Evolutionary conservation across 2,113 vertebrate species (phyloP).

Genomic region (Varanus salvator): DNA sequence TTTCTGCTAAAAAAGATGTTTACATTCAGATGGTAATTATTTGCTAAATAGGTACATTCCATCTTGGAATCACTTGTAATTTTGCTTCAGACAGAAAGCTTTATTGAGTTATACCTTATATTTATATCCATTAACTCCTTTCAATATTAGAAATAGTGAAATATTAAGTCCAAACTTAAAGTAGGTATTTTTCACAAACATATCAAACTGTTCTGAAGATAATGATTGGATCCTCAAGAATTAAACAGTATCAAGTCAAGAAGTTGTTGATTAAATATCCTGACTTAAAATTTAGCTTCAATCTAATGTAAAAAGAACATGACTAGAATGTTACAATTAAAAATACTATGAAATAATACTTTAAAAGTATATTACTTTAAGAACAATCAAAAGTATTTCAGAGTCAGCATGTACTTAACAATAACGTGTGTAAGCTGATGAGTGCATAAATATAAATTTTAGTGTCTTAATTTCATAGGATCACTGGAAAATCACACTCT

Average conservation of each 20-base stretch:
- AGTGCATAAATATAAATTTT: neutral
- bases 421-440: neutral
- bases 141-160: neutral
- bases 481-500: neutral
- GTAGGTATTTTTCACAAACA: neutral
- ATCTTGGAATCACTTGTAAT: neutral
- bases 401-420: neutral
- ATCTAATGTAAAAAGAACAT: neutral
- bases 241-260: neutral
- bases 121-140: neutral
- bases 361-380: neutral
- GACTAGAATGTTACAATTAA: neutral
- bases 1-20: constrained; percentile 76
- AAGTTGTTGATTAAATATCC: neutral
- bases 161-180: neutral
- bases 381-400: neutral
- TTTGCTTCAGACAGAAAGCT: neutral
- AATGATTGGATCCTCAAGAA: neutral
- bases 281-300: neutral
- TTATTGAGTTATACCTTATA: neutral
- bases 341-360: neutral
- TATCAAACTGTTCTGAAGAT: neutral
- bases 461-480: neutral
- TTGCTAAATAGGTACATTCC: neutral
- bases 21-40: constrained; percentile 24